Evolutionary conservation across 1,140 invertebrate genomes (phyloP).

Genomic region (Drosophila rhopaloa): DNA sequence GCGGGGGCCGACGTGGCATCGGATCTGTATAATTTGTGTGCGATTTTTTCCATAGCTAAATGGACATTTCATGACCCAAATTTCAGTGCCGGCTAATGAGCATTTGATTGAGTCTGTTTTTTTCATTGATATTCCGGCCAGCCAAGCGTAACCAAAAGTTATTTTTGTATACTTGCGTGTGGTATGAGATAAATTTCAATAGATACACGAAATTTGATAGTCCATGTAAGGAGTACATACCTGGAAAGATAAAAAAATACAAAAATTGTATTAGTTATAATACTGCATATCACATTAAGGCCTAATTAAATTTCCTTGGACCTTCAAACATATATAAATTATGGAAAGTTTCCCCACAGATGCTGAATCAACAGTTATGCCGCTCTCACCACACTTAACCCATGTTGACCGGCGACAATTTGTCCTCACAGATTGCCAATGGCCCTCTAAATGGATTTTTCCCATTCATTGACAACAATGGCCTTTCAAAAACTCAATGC

Average conservation of each 20-base stretch:
- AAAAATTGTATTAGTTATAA: conserved; percentile 1
- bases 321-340: not conserved
- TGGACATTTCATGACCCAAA: conserved; percentile 71
- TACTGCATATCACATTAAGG: not conserved
- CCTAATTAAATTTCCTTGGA: not conserved
- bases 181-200: conserved; percentile 1
- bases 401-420: conserved; percentile 57
- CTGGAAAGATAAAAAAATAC: conserved; percentile 48
- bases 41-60: conserved; percentile 47
- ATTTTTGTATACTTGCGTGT: conserved; percentile 60
- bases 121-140: conserved; percentile 29
- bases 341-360: not conserved
- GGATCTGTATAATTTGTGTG: conserved; percentile 58
- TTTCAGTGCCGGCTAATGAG: conserved; percentile 50
- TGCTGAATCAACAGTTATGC: conserved; percentile 56
- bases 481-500: conserved; percentile 36
- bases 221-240: conserved; percentile 43
- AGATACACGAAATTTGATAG: conserved; percentile 32
- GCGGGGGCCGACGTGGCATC: conserved; percentile 13
- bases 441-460: conserved; percentile 55
- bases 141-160: conserved; percentile 22
- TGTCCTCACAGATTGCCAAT: conserved; percentile 46
- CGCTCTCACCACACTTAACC: conserved; percentile 33
- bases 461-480: conserved; percentile 43
- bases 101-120: conserved; percentile 46